These are phyloP conservation scores for Morus bassanus DNA, from an alignment of 2,797 vertebrate genomes.

Conservation along the genomic window DNA sequence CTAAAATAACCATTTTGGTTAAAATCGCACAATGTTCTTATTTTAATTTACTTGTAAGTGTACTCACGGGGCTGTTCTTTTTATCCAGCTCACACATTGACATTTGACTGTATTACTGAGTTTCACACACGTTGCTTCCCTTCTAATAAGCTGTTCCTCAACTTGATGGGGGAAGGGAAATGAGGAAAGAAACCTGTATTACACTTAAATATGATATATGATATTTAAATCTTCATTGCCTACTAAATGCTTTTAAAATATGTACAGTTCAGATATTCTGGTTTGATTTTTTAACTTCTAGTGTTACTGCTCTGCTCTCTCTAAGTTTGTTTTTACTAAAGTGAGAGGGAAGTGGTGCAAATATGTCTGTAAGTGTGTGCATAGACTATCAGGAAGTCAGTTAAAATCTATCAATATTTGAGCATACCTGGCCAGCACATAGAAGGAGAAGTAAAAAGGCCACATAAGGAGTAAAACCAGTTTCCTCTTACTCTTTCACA, in stretches of 20 bases:
- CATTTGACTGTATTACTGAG: neutral
- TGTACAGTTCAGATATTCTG: neutral
- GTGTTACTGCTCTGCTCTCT: neutral
- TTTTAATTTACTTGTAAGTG: slow-evolving; percentile 23
- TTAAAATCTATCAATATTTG: neutral
- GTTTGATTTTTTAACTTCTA: neutral
- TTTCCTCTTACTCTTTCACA: neutral
- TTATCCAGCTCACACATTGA: neutral
- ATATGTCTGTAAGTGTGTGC: neutral
- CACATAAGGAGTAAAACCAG: neutral
- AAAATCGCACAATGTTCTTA: neutral
- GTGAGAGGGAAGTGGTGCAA: neutral
- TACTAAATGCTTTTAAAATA: neutral
- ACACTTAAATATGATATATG: neutral
- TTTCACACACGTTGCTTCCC: neutral
- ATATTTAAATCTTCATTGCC: neutral
- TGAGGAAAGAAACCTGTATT: neutral
- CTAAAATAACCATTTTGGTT: neutral
- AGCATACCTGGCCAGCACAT: neutral
- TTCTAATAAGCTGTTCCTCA: neutral
- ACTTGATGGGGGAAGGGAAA: neutral
- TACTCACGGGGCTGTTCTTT: neutral
- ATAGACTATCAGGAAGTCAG: neutral
- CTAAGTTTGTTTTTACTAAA: neutral
- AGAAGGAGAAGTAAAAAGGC: neutral